Conservation (phyloP, 2,888 invertebrate genomes). For the Amitus sp. region DNA sequence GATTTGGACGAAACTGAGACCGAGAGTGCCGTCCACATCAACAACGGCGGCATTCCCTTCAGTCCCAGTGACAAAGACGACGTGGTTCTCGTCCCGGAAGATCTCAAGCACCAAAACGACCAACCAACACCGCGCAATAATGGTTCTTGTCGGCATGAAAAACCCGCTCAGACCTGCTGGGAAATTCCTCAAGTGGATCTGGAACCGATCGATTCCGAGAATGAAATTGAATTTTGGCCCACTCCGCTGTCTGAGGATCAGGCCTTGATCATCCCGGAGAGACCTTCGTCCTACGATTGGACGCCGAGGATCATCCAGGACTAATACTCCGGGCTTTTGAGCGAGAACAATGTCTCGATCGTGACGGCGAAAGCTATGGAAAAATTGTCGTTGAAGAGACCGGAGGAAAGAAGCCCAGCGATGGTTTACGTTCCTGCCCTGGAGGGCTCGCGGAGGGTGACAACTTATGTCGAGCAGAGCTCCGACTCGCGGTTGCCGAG, state of each 20-base stretch:
- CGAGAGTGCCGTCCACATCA: constrained; percentile 27
- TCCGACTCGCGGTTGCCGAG: not conserved
- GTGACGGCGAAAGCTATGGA: constrained; percentile 28
- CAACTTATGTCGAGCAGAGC: constrained; percentile 10
- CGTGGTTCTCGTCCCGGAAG: constrained; percentile 21
- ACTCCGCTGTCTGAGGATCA: constrained; percentile 26
- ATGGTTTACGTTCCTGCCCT: constrained; percentile 51
- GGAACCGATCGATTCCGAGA: constrained; percentile 3
- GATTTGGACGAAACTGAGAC: constrained; percentile 14
- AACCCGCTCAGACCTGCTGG: constrained; percentile 24
- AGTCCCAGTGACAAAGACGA: constrained; percentile 65
- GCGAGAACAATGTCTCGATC: constrained; percentile 8
- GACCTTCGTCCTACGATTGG: constrained; percentile 5
- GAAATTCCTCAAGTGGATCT: constrained; percentile 29
- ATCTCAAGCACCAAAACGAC: constrained; percentile 3
- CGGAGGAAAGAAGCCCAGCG: constrained; percentile 38
- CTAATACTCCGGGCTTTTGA: not conserved
- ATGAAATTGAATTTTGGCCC: constrained; percentile 15
- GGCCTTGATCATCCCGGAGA: not conserved
- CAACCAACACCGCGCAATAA: not conserved
- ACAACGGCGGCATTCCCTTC: constrained; percentile 64
- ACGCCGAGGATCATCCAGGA: constrained; percentile 25
- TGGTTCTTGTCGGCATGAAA: not conserved
- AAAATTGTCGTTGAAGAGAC: constrained; percentile 17
- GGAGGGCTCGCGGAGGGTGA: constrained; percentile 49